Percentiles rank a stretch among this genome's conserved stretches.
phyloP scores from a whole-genome alignment of 2,113 vertebrate species.

The Tachycineta bicolor region DNA sequence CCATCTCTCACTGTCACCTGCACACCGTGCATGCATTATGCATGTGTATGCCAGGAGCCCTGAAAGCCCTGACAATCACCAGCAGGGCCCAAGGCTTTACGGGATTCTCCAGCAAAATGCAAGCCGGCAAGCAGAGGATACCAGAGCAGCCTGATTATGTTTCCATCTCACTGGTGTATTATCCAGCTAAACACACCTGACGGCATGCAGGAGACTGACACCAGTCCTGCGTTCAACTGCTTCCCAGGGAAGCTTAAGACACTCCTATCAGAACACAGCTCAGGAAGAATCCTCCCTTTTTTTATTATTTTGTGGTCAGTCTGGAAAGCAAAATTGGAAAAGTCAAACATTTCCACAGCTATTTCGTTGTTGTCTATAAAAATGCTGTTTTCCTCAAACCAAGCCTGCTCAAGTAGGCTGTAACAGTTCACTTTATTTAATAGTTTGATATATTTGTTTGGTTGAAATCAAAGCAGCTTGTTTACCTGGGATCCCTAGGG shows the following conservation, averaged over 20 bases:
- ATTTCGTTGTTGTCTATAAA: neutral
- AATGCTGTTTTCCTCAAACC: neutral
- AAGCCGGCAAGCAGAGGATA: neutral
- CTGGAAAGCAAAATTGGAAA: neutral
- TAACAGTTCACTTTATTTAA: neutral
- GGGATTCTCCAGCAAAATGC: neutral
- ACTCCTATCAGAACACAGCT: neutral
- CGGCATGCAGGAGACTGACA: neutral
- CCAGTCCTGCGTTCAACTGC: neutral
- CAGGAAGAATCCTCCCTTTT: neutral
- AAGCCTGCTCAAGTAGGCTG: neutral
- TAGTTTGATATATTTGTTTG: neutral
- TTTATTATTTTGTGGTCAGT: neutral
- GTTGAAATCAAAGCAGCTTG: neutral
- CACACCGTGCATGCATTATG: neutral
- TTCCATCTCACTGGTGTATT: neutral
- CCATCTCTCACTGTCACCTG: neutral
- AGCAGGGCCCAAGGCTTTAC: conserved; percentile 17
- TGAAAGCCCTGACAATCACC: conserved; percentile 20
- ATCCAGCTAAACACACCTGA: neutral
- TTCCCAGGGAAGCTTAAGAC: neutral
- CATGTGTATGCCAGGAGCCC: neutral
- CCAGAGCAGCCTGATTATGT: conserved; percentile 18
- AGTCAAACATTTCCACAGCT: neutral
- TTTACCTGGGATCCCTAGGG: neutral